Conservation (phyloP, 2,888 invertebrate genomes). For the Leptinotarsa rubiginosa region DNA sequence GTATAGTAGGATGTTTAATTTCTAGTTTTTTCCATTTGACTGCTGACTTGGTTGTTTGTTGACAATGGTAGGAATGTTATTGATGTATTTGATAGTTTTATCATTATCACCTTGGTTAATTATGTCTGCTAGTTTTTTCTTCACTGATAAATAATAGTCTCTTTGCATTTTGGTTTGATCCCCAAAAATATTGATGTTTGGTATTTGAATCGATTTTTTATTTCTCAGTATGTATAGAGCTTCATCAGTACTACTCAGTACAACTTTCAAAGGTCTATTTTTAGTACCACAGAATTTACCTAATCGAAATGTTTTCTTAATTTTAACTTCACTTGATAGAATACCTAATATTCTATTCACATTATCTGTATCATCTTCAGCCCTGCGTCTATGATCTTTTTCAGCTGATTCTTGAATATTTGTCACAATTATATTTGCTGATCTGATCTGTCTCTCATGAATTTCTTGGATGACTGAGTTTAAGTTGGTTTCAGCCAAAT, state of each 20-base stretch:
- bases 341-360: not conserved
- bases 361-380: not conserved
- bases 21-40: no score
- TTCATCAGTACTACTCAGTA: not conserved
- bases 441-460: not conserved
- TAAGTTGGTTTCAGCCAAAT: not conserved
- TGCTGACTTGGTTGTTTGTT: no score
- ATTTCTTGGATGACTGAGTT: not conserved
- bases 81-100: conserved; percentile 11
- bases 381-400: not conserved
- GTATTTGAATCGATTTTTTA: not conserved
- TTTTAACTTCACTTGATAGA: not conserved
- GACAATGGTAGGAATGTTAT: no score
- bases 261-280: conserved; percentile 10
- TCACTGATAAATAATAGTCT: not conserved
- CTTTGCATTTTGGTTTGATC: conserved; percentile 17
- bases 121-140: not conserved
- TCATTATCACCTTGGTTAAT: not conserved
- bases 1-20: no score
- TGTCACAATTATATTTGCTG: not conserved
- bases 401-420: conserved; percentile 9
- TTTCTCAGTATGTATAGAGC: not conserved
- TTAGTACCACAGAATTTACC: not conserved
- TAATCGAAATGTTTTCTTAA: conserved; percentile 9
- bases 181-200: not conserved